These are phyloP conservation scores for Drosophila saltans DNA, from an alignment of 1,140 invertebrate genomes.

Conservation along the genomic window DNA sequence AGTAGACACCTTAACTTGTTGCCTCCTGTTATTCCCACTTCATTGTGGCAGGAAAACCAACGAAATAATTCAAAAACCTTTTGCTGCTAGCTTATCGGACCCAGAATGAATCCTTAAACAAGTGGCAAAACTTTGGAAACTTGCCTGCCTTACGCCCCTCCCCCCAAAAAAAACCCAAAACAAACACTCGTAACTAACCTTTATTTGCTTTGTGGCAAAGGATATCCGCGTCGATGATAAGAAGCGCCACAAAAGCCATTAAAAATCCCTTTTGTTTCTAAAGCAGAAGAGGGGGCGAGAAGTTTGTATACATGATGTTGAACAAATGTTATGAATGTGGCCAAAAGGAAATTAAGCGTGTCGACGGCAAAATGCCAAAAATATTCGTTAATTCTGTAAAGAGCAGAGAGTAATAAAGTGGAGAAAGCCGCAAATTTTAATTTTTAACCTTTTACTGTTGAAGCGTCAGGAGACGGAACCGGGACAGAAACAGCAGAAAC, in stretches of 20 bases:
- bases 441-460: slow-evolving; percentile 71
- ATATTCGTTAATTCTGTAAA: slow-evolving; percentile 46
- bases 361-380: slow-evolving; percentile 72
- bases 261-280: slow-evolving; percentile 68
- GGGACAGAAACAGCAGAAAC: neutral
- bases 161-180: slow-evolving; percentile 41
- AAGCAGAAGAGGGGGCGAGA: neutral
- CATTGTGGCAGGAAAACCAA: slow-evolving; percentile 38
- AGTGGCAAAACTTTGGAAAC: slow-evolving; percentile 65
- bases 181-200: slow-evolving; percentile 59
- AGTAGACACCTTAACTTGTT: slow-evolving; percentile 16
- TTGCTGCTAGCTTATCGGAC: slow-evolving; percentile 55
- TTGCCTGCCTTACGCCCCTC: slow-evolving; percentile 28
- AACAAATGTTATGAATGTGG: slow-evolving; percentile 77
- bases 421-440: slow-evolving; percentile 75
- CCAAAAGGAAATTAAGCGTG: slow-evolving; percentile 77
- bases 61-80: slow-evolving; percentile 67
- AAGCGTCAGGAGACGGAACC: slow-evolving; percentile 6
- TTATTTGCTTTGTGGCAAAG: slow-evolving; percentile 74
- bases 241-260: slow-evolving; percentile 64
- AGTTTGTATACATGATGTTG: slow-evolving; percentile 57
- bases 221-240: slow-evolving; percentile 72
- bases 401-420: slow-evolving; percentile 72
- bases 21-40: slow-evolving; percentile 8
- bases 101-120: slow-evolving; percentile 49